A percentile compares a stretch with the other conserved stretches of the same genome.
These are phyloP conservation scores for Eriocheir sinensis DNA, from an alignment of 1,140 invertebrate genomes.

Conservation along the genomic window DNA sequence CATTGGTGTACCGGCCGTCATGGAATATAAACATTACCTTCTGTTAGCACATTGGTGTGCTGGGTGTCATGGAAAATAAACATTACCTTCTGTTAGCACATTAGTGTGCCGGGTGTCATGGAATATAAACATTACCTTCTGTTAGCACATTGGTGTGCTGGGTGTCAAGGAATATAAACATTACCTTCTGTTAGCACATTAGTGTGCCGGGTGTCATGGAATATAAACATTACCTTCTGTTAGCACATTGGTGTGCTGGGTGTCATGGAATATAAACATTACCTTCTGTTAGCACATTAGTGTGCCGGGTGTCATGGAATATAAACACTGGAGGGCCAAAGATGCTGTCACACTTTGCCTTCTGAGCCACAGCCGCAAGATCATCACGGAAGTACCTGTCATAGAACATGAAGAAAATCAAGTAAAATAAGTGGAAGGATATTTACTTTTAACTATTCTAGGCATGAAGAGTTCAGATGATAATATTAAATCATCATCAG, in stretches of 20 bases:
- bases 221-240: slow-evolving; percentile 82
- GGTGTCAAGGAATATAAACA: slow-evolving; percentile 90
- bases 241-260: slow-evolving; percentile 86
- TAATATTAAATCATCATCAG: too few species aligned
- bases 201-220: slow-evolving; percentile 92
- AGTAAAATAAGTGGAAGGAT: too few species aligned
- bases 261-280: slow-evolving; percentile 89
- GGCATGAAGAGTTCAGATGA: too few species aligned
- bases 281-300: slow-evolving; percentile 81
- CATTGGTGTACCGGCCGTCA: too few species aligned
- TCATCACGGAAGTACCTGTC: slow-evolving; percentile 68
- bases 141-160: slow-evolving; percentile 85
- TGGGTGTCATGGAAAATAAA: too few species aligned
- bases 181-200: slow-evolving; percentile 79
- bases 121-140: slow-evolving; percentile 86
- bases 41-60: too few species aligned
- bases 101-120: slow-evolving; percentile 91
- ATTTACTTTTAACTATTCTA: too few species aligned
- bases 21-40: too few species aligned
- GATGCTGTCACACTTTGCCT: slow-evolving; percentile 83
- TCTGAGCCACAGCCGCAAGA: slow-evolving; percentile 78
- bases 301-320: slow-evolving; percentile 91
- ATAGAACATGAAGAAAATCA: too few species aligned
- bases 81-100: slow-evolving; percentile 64
- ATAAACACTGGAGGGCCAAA: slow-evolving; percentile 90